Evolutionary conservation across 1,140 invertebrate species (phyloP).

Genomic region (Euglossa dilemma): DNA sequence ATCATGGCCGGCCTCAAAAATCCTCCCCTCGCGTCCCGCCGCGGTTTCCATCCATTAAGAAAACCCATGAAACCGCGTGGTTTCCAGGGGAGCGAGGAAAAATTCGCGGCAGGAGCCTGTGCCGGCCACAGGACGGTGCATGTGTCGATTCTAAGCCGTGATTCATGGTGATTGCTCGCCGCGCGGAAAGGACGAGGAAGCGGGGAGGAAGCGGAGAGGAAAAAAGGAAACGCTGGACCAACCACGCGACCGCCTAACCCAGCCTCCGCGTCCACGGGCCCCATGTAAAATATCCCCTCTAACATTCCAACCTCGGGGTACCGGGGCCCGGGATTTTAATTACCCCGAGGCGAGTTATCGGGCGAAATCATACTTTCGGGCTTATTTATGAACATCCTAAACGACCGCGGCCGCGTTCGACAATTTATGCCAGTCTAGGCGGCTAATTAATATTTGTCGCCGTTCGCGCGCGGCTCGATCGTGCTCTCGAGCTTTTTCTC

Average conservation of each 20-base stretch:
- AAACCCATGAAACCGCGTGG: slow-evolving; percentile 9
- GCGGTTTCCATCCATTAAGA: too few relatives aligned
- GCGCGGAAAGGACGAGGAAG: slow-evolving; percentile 41
- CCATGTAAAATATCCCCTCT: slow-evolving; percentile 60
- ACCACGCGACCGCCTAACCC: slow-evolving; percentile 55
- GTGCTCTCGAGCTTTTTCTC: too few relatives aligned
- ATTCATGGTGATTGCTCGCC: slow-evolving; percentile 75
- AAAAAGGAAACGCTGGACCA: neutral
- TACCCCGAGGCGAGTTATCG: slow-evolving; percentile 72
- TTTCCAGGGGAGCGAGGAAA: slow-evolving; percentile 10
- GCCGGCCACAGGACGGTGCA: slow-evolving; percentile 55
- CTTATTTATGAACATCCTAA: slow-evolving; percentile 78
- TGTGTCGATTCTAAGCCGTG: slow-evolving; percentile 72
- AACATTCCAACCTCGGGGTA: slow-evolving; percentile 28
- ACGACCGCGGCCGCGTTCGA: slow-evolving; percentile 48
- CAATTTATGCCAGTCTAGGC: slow-evolving; percentile 67
- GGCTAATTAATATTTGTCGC: slow-evolving; percentile 81
- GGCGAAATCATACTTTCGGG: slow-evolving; percentile 73
- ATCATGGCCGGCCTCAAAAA: neutral
- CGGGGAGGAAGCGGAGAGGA: neutral
- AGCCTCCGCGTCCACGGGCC: slow-evolving; percentile 25
- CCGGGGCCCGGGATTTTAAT: slow-evolving; percentile 60
- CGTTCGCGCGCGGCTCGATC: slow-evolving; percentile 67
- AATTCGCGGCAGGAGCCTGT: neutral
- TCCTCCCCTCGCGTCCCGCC: neutral